Evolutionary conservation across 2,888 invertebrate species (phyloP).

Genomic region (Phaedon cochleariae): DNA sequence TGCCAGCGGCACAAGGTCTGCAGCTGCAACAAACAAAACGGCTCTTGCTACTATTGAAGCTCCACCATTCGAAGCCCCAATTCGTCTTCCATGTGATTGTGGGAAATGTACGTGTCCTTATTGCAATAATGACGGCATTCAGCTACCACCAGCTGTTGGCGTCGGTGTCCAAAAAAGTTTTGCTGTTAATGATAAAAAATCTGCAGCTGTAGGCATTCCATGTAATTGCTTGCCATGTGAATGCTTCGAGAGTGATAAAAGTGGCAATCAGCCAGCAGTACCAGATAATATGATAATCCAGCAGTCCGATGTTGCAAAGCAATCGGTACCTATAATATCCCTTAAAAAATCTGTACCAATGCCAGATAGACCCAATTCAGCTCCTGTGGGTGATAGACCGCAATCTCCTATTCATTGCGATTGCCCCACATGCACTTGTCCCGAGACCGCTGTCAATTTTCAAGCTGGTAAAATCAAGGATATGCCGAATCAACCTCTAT

Average conservation of each 20-base stretch:
- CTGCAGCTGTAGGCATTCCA: not conserved
- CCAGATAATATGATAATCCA: not conserved
- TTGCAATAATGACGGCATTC: conserved; percentile 35
- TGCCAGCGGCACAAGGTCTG: too few relatives aligned
- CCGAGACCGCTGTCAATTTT: not conserved
- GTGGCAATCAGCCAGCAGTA: not conserved
- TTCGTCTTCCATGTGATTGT: not conserved
- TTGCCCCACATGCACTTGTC: conserved; percentile 41
- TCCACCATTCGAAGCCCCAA: conserved; percentile 1
- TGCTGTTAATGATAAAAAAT: not conserved
- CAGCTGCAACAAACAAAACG: too few relatives aligned
- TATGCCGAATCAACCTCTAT: not conserved
- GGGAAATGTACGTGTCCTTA: conserved; percentile 22
- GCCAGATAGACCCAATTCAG: conserved; percentile 16
- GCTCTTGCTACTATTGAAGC: not conserved
- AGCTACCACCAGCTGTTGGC: not conserved
- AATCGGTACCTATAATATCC: conserved; percentile 14
- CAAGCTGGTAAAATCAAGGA: not conserved
- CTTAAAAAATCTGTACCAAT: not conserved
- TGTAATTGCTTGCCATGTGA: not conserved
- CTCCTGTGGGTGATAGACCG: conserved; percentile 7
- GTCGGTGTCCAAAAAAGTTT: not conserved
- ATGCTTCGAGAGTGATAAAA: not conserved
- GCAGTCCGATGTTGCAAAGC: not conserved
- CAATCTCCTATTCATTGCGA: conserved; percentile 31